These are phyloP conservation scores for Podarcis muralis DNA, from an alignment of 2,113 vertebrate species.

Conservation along the genomic window DNA sequence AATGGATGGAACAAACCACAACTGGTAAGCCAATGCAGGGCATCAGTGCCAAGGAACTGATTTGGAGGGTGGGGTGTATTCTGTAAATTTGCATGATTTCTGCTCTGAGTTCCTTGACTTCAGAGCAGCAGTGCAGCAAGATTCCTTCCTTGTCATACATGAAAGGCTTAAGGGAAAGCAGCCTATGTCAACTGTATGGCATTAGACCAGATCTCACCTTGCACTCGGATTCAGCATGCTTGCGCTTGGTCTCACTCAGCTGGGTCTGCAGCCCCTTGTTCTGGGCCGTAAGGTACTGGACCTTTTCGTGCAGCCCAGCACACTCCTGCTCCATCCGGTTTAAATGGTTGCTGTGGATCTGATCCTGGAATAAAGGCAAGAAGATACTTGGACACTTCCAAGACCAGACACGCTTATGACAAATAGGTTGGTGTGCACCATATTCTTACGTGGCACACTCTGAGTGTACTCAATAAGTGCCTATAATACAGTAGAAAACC, in stretches of 20 bases:
- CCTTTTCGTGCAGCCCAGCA: constrained; percentile 83
- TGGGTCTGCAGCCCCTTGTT: constrained; percentile 90
- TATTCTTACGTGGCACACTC: neutral
- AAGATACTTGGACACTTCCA: neutral
- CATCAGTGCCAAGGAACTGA: neutral
- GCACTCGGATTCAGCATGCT: constrained; percentile 86
- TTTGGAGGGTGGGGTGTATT: neutral
- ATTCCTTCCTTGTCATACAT: neutral
- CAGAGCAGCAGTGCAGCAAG: neutral
- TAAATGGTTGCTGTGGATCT: constrained; percentile 86
- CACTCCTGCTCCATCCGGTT: constrained; percentile 86
- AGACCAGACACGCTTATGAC: neutral
- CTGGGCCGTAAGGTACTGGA: constrained; percentile 85
- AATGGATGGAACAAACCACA: too few species aligned
- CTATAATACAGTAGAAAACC: neutral
- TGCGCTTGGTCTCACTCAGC: constrained; percentile 90
- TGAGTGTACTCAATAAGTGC: neutral
- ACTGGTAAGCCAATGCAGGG: neutral
- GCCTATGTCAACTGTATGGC: neutral
- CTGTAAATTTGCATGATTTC: neutral
- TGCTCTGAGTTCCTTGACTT: neutral
- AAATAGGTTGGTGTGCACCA: neutral
- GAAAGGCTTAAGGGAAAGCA: too few species aligned
- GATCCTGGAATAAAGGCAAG: constrained; percentile 73
- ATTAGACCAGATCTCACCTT: constrained; percentile 65